Percentiles rank a stretch among this genome's conserved stretches.
These are phyloP conservation scores for Harpalus rubripes DNA, from an alignment of 2,888 invertebrate genomes.

Conservation along the genomic window DNA sequence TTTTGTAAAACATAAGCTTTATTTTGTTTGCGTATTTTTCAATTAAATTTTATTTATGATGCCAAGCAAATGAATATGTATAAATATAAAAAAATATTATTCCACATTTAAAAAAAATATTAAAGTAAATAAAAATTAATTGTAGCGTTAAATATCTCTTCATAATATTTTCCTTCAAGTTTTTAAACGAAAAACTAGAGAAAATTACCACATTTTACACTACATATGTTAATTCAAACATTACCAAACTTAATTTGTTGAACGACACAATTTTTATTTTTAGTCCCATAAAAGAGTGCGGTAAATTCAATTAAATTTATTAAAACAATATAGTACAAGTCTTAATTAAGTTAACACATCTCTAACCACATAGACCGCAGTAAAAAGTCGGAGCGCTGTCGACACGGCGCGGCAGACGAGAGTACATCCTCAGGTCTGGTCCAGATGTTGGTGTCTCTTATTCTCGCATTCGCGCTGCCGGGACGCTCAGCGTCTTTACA, in stretches of 20 bases:
- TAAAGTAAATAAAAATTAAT: too few species aligned
- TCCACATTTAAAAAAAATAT: too few species aligned
- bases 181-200: background rate
- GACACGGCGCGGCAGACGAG: background rate
- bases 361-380: background rate
- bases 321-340: constrained; percentile 31
- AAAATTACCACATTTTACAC: background rate
- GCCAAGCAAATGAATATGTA: too few species aligned
- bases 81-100: too few species aligned
- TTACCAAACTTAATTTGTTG: background rate
- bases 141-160: too few species aligned
- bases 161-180: too few species aligned
- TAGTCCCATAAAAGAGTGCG: background rate
- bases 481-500: constrained; percentile 3
- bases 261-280: background rate
- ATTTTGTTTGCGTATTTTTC: too few species aligned
- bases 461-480: constrained; percentile 37
- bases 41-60: too few species aligned
- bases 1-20: too few species aligned
- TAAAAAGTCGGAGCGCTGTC: background rate
- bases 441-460: constrained; percentile 43
- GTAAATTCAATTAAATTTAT: constrained; percentile 41
- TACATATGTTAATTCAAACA: background rate
- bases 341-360: constrained; percentile 36
- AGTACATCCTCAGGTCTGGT: constrained; percentile 36